Evolutionary conservation across 2,888 invertebrate species (phyloP).

Genomic region (Acronicta aceris): DNA sequence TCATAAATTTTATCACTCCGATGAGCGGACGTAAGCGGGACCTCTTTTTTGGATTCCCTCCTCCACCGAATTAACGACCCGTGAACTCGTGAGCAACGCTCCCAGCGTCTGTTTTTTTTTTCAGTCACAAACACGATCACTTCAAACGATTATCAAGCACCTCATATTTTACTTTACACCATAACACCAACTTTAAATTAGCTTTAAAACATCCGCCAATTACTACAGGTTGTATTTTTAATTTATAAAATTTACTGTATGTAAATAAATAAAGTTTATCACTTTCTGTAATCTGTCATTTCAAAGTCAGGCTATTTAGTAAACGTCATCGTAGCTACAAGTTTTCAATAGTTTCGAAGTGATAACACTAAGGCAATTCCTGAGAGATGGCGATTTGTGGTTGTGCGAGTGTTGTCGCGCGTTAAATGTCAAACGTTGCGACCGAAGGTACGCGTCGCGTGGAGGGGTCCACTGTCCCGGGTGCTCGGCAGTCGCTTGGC

Average conservation of each 20-base stretch:
- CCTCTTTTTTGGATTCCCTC: conserved; percentile 77
- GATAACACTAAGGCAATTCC: conserved; percentile 81
- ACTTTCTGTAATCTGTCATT: conserved; percentile 60
- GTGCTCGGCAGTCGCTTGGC: conserved; percentile 80
- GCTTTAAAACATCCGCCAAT: conserved; percentile 11
- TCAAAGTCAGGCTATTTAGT: conserved; percentile 50
- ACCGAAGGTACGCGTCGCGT: conserved; percentile 54
- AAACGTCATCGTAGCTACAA: conserved; percentile 50
- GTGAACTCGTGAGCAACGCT: conserved; percentile 81
- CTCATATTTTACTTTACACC: conserved; percentile 54
- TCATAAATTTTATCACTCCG: conserved; percentile 87
- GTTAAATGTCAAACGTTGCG: conserved; percentile 80
- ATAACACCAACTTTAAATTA: conserved; percentile 64
- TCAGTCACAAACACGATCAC: conserved; percentile 84
- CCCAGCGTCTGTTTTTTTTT: conserved; percentile 72
- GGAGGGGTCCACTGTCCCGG: conserved; percentile 59
- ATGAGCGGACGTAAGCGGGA: conserved; percentile 81
- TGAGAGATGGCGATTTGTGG: conserved; percentile 77
- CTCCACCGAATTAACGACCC: conserved; percentile 83
- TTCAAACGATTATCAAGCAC: conserved; percentile 65
- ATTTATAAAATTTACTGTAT: conserved; percentile 40
- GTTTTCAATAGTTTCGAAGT: conserved; percentile 66
- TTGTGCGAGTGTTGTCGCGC: conserved; percentile 81
- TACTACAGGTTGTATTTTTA: conserved; percentile 28
- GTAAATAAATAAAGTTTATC: conserved; percentile 68